Evolutionary conservation across 2,888 invertebrate genomes (phyloP).

Genomic region (Drosophila cracens): DNA sequence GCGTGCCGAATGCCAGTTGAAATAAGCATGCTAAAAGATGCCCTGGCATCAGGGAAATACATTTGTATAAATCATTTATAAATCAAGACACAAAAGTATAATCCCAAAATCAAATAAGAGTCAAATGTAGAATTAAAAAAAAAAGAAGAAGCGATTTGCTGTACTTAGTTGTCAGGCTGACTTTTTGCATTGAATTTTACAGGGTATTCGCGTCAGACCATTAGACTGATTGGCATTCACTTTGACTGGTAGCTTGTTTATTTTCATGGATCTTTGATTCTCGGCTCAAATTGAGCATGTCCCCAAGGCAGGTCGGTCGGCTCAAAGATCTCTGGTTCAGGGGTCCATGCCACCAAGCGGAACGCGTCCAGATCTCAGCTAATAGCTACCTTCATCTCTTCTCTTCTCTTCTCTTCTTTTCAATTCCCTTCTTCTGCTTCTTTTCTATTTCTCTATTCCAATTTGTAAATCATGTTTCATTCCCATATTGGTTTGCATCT

Average conservation of each 20-base stretch:
- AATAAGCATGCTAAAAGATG: background rate
- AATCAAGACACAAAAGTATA: background rate
- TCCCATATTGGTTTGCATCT: background rate
- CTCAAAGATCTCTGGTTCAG: slow-evolving; percentile 38
- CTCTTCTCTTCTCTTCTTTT: background rate
- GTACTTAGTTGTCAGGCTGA: background rate
- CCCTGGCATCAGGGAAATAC: background rate
- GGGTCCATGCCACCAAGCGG: slow-evolving; percentile 32
- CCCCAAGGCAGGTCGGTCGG: slow-evolving; percentile 34
- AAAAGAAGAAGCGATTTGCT: background rate
- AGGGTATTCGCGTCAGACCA: slow-evolving; percentile 21
- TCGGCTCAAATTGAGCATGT: slow-evolving; percentile 64
- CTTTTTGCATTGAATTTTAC: background rate
- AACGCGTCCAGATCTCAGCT: slow-evolving; percentile 30
- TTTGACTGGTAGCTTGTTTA: slow-evolving; percentile 26
- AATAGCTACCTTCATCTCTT: background rate
- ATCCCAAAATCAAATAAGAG: background rate
- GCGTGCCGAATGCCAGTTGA: background rate
- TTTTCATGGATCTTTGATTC: slow-evolving; percentile 67
- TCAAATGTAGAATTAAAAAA: background rate
- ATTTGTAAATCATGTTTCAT: background rate
- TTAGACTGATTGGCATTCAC: slow-evolving; percentile 41
- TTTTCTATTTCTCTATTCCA: background rate
- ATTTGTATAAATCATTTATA: background rate
- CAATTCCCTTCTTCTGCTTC: no score